Conservation (phyloP, 2,888 invertebrate genomes). For the Orthosia gothica region DNA sequence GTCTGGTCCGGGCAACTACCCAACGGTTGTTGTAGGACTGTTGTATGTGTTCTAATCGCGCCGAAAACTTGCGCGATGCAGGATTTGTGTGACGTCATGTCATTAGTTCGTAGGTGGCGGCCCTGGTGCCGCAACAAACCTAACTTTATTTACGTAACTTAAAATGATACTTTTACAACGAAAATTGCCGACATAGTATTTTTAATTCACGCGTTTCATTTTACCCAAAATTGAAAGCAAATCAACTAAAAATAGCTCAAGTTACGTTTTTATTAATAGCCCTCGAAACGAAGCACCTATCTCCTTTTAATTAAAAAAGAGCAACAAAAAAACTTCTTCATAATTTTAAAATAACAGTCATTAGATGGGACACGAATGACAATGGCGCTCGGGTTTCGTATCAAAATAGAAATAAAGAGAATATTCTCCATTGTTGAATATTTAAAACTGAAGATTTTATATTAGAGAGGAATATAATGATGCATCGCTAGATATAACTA, state of each 20-base stretch:
- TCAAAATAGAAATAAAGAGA: constrained; percentile 39
- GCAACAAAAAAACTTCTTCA: constrained; percentile 11
- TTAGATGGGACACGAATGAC: constrained; percentile 29
- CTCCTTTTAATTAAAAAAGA: constrained; percentile 35
- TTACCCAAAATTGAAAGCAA: not conserved
- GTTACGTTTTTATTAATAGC: not conserved
- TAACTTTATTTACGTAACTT: no score
- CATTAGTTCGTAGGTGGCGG: no score
- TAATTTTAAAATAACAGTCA: constrained; percentile 39
- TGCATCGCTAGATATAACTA: not conserved
- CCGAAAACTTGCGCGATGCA: no score
- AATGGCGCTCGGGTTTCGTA: constrained; percentile 44
- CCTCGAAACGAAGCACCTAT: not conserved
- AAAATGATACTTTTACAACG: not conserved
- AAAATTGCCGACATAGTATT: not conserved
- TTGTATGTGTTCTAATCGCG: no score
- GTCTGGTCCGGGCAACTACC: no score
- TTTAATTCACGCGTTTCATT: not conserved
- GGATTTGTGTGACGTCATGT: no score
- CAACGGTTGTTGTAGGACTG: no score
- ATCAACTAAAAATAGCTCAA: not conserved
- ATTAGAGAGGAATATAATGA: constrained; percentile 7
- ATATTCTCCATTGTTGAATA: constrained; percentile 21
- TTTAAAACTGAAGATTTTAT: constrained; percentile 33
- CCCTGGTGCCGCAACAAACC: no score